Conservation (phyloP, 2,888 invertebrate species). For the Acanthococcus lagerstroemiae region DNA sequence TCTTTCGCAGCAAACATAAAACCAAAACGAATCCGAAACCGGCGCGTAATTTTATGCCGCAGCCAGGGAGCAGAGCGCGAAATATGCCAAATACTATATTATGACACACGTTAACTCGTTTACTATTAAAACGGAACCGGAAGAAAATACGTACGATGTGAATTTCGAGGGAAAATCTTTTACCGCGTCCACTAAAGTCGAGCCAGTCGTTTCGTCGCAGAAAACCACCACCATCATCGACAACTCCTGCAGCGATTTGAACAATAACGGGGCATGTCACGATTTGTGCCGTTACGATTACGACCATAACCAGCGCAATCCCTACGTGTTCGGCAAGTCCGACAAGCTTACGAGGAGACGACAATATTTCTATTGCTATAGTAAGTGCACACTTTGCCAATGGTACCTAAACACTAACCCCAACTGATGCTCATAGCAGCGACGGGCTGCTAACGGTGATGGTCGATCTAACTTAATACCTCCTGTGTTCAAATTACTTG, state of each 20-base stretch:
- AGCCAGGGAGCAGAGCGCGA: background rate
- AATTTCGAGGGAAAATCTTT: background rate
- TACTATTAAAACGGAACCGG: background rate
- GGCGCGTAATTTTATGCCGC: too few relatives aligned
- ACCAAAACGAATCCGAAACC: too few relatives aligned
- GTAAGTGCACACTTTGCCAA: background rate
- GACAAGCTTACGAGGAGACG: background rate
- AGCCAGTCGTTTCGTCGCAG: background rate
- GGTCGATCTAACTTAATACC: too few relatives aligned
- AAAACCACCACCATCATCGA: background rate
- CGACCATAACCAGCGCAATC: background rate
- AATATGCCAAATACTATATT: background rate
- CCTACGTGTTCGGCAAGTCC: background rate
- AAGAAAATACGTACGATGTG: constrained; percentile 1
- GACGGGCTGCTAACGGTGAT: too few relatives aligned
- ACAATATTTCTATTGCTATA: background rate
- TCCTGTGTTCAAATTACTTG: too few relatives aligned
- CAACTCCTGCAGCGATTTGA: background rate
- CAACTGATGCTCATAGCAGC: too few relatives aligned
- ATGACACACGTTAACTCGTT: constrained; percentile 9
- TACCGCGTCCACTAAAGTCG: background rate
- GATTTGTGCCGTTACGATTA: background rate
- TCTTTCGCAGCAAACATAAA: background rate
- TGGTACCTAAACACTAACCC: too few relatives aligned
- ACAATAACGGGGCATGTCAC: constrained; percentile 7